These are phyloP conservation scores for Ichneumoninae sp. DNA, from an alignment of 2,888 invertebrate genomes.

Conservation along the genomic window DNA sequence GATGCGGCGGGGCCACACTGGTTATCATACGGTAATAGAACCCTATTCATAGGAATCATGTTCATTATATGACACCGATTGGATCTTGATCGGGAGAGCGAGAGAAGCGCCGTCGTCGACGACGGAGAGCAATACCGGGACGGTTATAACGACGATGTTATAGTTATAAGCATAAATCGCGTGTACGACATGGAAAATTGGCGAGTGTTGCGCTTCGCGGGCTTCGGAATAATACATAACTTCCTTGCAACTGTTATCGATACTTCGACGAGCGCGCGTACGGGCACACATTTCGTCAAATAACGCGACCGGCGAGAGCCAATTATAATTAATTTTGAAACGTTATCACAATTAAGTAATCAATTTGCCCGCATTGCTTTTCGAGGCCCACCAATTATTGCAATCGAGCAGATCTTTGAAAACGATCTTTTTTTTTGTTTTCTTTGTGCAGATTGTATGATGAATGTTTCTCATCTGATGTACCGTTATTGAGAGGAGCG, in stretches of 20 bases:
- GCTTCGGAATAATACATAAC: constrained; percentile 6
- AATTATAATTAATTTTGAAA: constrained; percentile 16
- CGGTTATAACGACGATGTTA: constrained; percentile 23
- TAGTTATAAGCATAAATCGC: constrained; percentile 13
- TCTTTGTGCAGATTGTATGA: background rate
- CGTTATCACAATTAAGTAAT: background rate
- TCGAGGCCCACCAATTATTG: background rate
- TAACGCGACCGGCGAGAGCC: constrained; percentile 22
- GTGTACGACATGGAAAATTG: background rate
- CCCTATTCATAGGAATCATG: constrained; percentile 66
- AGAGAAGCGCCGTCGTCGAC: constrained; percentile 16
- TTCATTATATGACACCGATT: constrained; percentile 68
- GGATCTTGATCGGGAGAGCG: constrained; percentile 44
- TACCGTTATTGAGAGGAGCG: constrained; percentile 3
- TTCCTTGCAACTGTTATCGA: background rate
- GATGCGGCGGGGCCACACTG: constrained; percentile 29
- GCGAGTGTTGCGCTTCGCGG: background rate
- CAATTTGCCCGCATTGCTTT: background rate
- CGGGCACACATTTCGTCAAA: constrained; percentile 18
- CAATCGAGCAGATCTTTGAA: background rate
- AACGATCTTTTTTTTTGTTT: background rate
- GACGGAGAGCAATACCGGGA: background rate
- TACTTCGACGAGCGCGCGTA: background rate
- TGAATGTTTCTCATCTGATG: background rate
- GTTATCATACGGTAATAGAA: constrained; percentile 62